Evolutionary conservation across 2,888 invertebrate species (phyloP), one percentile per base, ranked within the genome.

Genomic region (Morpho deidamia): DNA sequence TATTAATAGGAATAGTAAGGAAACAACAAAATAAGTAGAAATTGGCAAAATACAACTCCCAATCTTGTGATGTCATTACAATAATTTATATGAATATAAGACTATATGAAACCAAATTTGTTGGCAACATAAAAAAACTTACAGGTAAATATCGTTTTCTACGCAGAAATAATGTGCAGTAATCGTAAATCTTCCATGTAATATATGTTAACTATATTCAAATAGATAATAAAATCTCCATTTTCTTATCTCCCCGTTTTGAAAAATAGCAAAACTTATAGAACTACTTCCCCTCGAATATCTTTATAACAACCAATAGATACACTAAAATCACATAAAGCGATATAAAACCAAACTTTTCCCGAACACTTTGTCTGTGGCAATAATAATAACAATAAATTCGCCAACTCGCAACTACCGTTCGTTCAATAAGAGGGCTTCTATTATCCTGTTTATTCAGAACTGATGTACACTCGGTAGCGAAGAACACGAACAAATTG

Each of bases 321-420:
- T 67, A 65, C 61, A 72, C 72, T 71, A 69, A 78, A 76, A 78
- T 68, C 72, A 77, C 71, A 80, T 77, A 79, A 78, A 77, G 78
- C 72, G 70, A 74, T 74, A 69, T 66, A 74, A 72, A 74, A 63
- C 63, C 62, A 63, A 69, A 74, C 69, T 74, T 72, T 72, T 69
- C 69, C 66, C 62, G 51, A 74, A 78, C 81, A 78, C 78, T 82
- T 80, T 79, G 76, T 71, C 70, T 66, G 67, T 49, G 63, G 74
- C 77, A 76, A 83, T 85, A 81, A 81, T 83, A 81, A 84, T 85
- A 86, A 83, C 81, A 73, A 72, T 86, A 86, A 85, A 86, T 85
- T 79, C 64, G 12, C 54, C 62, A 56, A 65, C 68, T 66, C 62
- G 8, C 64, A 61, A 61, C 58, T 63, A 59, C 54, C 63, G 59